Evolutionary conservation across 1,140 invertebrate species (phyloP).

Genomic region (Physella acuta): DNA sequence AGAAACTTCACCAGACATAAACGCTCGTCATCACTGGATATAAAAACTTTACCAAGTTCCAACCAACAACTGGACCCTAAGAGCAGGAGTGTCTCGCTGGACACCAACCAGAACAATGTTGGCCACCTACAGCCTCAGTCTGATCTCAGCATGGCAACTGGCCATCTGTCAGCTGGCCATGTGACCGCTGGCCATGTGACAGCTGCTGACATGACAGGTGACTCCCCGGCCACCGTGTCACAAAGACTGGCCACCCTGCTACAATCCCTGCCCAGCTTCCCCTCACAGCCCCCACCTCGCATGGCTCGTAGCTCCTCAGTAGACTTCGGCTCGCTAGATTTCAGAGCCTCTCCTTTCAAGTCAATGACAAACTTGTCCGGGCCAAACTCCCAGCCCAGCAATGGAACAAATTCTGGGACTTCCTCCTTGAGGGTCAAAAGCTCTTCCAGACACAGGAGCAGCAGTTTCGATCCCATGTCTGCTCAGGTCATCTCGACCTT

Average conservation of each 20-base stretch:
- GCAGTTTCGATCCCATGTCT: background rate
- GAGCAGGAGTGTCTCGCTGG: slow-evolving; percentile 28
- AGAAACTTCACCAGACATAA: slow-evolving; percentile 32
- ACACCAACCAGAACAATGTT: slow-evolving; percentile 10
- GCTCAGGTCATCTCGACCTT: background rate
- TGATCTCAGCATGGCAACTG: background rate
- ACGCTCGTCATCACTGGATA: slow-evolving; percentile 43
- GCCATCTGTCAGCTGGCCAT: no score
- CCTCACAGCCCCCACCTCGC: slow-evolving; percentile 4
- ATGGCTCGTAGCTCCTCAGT: slow-evolving; percentile 33
- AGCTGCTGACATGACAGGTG: slow-evolving; percentile 8
- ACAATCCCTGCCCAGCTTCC: slow-evolving; percentile 45
- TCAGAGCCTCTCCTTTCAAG: background rate
- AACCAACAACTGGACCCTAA: slow-evolving; percentile 17
- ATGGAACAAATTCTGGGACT: background rate
- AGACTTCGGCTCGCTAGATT: slow-evolving; percentile 29
- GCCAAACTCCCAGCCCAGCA: background rate
- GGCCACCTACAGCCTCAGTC: background rate
- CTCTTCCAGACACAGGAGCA: background rate
- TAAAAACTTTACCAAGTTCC: slow-evolving; percentile 14
- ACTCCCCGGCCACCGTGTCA: slow-evolving; percentile 49
- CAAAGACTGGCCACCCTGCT: slow-evolving; percentile 48
- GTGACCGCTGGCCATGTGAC: no score
- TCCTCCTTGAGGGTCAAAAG: slow-evolving; percentile 7
- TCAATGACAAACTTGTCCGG: background rate